Percentiles rank a stretch among this genome's conserved stretches.
Conservation (phyloP, 2,888 invertebrate species). For the Pseudanteris insignis region DNA sequence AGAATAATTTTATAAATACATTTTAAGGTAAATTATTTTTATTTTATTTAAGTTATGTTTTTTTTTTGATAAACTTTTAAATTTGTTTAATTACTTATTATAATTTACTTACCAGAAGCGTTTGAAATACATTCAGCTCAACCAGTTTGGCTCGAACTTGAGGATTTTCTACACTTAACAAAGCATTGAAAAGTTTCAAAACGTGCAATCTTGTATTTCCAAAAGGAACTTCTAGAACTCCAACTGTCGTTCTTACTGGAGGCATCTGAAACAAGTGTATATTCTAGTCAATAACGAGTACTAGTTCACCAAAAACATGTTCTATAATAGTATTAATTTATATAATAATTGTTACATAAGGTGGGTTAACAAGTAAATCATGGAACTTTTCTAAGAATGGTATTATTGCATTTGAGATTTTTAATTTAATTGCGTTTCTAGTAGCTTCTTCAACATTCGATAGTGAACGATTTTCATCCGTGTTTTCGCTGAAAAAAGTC, state of each 20-base stretch:
- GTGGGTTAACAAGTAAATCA: constrained; percentile 75
- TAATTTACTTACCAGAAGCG: constrained; percentile 68
- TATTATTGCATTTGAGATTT: constrained; percentile 74
- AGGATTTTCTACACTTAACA: constrained; percentile 78
- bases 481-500: constrained; percentile 14
- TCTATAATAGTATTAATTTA: background rate
- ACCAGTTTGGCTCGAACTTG: constrained; percentile 76
- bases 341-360: constrained; percentile 62
- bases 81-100: background rate
- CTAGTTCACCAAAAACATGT: too few species aligned
- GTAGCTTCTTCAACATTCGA: constrained; percentile 55
- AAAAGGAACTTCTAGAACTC: constrained; percentile 77
- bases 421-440: constrained; percentile 71
- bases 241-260: constrained; percentile 76
- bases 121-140: constrained; percentile 69
- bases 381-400: constrained; percentile 78
- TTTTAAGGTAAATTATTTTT: too few species aligned
- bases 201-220: constrained; percentile 84
- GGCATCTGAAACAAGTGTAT: constrained; percentile 71
- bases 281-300: background rate
- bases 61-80: too few species aligned
- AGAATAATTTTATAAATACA: too few species aligned
- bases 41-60: background rate
- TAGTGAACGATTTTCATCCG: constrained; percentile 38
- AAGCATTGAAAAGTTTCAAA: constrained; percentile 79